Conservation (phyloP, 2,797 vertebrate species). For the Morus bassanus region DNA sequence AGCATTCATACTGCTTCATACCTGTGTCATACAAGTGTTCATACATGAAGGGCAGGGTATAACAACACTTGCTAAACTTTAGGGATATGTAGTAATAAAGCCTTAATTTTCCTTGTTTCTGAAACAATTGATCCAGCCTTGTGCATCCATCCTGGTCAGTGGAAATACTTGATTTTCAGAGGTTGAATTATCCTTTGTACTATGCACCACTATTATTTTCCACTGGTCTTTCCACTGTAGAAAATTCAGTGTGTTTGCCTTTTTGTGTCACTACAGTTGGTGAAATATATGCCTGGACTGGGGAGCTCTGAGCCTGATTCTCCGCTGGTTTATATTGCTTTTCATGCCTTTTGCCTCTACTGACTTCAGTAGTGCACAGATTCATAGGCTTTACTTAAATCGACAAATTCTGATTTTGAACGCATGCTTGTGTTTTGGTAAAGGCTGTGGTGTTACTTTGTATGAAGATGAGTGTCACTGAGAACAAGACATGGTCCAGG, state of each 20-base stretch:
- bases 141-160: neutral
- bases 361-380: neutral
- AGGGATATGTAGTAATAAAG: neutral
- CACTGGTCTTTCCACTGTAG: neutral
- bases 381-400: neutral
- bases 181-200: neutral
- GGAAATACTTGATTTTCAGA: neutral
- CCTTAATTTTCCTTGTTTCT: neutral
- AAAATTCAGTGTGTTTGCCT: neutral
- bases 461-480: neutral
- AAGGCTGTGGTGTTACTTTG: neutral
- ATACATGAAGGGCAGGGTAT: neutral
- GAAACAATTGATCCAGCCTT: neutral
- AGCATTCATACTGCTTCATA: neutral
- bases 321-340: neutral
- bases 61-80: neutral
- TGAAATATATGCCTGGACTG: neutral
- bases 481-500: neutral
- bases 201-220: neutral
- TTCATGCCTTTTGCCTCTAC: neutral
- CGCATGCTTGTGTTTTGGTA: neutral
- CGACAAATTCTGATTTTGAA: neutral
- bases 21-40: neutral
- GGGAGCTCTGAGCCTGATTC: neutral
- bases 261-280: neutral